Evolutionary conservation across 2,113 vertebrate species (phyloP).

Genomic region (Antechinus flavipes): DNA sequence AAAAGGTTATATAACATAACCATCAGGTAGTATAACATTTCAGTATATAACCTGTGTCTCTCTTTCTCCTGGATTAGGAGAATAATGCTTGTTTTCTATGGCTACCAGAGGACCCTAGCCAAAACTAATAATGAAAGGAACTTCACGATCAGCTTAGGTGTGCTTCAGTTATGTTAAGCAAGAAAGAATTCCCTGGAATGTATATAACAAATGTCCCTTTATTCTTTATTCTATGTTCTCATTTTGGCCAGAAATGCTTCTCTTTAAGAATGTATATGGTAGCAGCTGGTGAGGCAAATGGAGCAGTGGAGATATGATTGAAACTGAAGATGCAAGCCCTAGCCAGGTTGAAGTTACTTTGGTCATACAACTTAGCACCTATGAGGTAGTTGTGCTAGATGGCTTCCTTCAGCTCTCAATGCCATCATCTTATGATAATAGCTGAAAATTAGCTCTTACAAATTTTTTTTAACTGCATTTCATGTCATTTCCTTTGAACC

Average conservation of each 20-base stretch:
- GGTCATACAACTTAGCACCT: not conserved
- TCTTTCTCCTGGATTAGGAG: not conserved
- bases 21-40: conserved; percentile 69
- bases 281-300: not conserved
- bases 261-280: conserved; percentile 25
- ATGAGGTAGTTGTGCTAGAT: not conserved
- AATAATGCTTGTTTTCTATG: not conserved
- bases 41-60: conserved; percentile 34
- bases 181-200: conserved; percentile 22
- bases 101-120: conserved; percentile 17
- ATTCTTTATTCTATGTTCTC: fast-evolving
- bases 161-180: not conserved
- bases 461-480: not conserved
- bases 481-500: not conserved
- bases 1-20: conserved; percentile 63
- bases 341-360: not conserved
- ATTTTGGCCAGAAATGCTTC: not conserved
- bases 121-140: conserved; percentile 26
- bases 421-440: not conserved
- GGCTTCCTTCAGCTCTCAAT: not conserved
- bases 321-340: not conserved
- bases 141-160: not conserved
- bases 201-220: not conserved
- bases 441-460: not conserved
- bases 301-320: fast-evolving